Evolutionary conservation across 2,888 invertebrate genomes (phyloP).

Genomic region (Ametastegia equiseti): DNA sequence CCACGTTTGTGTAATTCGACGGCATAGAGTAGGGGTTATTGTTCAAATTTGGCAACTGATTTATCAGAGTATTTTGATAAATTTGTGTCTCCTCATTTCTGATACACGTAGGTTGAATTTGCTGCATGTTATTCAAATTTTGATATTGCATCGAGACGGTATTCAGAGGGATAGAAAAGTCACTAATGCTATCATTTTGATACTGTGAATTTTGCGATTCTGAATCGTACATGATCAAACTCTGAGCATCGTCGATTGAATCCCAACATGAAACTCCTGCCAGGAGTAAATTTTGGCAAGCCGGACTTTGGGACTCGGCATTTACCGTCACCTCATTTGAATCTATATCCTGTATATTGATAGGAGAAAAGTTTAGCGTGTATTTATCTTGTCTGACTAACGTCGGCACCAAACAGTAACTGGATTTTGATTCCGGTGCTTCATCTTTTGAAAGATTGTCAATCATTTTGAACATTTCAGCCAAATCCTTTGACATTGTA

Average conservation of each 20-base stretch:
- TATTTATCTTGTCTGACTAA: background rate
- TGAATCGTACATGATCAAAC: background rate
- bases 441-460: background rate
- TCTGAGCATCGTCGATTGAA: background rate
- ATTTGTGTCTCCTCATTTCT: background rate
- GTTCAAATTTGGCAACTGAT: background rate
- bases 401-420: background rate
- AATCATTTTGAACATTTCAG: background rate
- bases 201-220: background rate
- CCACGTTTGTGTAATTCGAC: background rate
- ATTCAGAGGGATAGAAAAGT: background rate
- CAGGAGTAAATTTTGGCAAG: slow-evolving; percentile 16
- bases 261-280: background rate
- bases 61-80: background rate
- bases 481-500: background rate
- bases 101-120: background rate
- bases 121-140: background rate
- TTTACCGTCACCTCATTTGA: background rate
- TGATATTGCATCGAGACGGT: background rate
- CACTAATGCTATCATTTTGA: background rate
- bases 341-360: background rate
- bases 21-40: background rate
- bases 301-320: background rate
- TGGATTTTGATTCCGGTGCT: background rate
- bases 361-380: background rate